These are phyloP conservation scores for Luffia ferchaultella DNA, from an alignment of 2,888 invertebrate genomes.

Conservation along the genomic window DNA sequence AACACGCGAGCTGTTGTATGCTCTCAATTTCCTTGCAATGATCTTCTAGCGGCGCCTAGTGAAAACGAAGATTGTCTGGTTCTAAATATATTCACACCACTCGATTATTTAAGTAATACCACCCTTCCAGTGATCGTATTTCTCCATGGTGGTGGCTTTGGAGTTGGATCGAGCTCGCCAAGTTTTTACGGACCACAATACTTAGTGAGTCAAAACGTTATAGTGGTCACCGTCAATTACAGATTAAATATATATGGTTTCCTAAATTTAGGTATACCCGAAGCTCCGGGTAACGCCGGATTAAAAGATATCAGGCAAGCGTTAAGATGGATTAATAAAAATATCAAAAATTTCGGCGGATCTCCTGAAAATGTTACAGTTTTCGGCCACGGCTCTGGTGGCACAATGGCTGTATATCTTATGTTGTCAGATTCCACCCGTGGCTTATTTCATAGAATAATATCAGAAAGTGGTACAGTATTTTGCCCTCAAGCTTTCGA, in stretches of 20 bases:
- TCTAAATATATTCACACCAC: conserved; percentile 47
- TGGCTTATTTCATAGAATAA: conserved; percentile 45
- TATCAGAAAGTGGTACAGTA: conserved; percentile 45
- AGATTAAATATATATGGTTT: conserved; percentile 56
- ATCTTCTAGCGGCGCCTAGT: conserved; percentile 42
- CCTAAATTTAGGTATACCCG: conserved; percentile 39
- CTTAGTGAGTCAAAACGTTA: conserved; percentile 40
- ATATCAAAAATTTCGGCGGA: conserved; percentile 43
- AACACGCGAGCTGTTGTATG: conserved; percentile 39
- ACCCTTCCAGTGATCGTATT: conserved; percentile 49
- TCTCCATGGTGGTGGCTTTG: conserved; percentile 60
- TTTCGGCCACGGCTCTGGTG: conserved; percentile 54
- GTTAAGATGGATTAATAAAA: conserved; percentile 46
- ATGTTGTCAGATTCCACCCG: conserved; percentile 44
- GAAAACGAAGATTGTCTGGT: conserved; percentile 56
- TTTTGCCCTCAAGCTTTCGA: conserved; percentile 47
- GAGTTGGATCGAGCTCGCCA: conserved; percentile 46
- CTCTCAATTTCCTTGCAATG: conserved; percentile 44
- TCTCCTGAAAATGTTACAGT: conserved; percentile 51
- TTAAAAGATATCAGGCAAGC: conserved; percentile 54
- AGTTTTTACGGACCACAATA: conserved; percentile 53
- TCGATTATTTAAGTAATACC: conserved; percentile 21
- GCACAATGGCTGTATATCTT: conserved; percentile 43
- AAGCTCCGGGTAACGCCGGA: conserved; percentile 56
- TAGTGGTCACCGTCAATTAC: conserved; percentile 58